phyloP scores from a whole-genome alignment of 2,797 vertebrate species.

The Botia kubotai region DNA sequence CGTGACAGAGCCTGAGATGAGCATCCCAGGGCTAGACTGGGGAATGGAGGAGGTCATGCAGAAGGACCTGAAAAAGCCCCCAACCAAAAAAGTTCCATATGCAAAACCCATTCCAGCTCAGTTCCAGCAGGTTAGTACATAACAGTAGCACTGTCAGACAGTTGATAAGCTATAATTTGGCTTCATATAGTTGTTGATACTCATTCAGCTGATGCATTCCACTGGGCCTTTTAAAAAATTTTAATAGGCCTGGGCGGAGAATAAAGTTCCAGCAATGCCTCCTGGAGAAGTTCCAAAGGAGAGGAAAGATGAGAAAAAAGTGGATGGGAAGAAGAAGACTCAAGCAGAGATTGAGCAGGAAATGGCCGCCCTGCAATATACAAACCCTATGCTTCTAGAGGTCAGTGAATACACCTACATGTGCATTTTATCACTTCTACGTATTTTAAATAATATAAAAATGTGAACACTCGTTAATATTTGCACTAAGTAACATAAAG shows the following conservation, averaged over 20 bases:
- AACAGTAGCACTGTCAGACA: background rate
- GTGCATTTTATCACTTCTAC: background rate
- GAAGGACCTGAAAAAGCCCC: conserved; percentile 95
- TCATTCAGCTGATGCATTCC: background rate
- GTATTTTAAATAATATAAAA: background rate
- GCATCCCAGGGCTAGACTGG: conserved; percentile 97
- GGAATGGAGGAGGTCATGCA: conserved; percentile 98
- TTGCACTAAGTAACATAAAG: background rate
- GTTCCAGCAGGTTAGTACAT: conserved; percentile 88
- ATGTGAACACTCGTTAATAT: background rate
- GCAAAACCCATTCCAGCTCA: conserved; percentile 98
- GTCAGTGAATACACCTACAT: conserved; percentile 66
- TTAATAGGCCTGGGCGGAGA: conserved; percentile 94
- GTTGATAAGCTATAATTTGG: background rate
- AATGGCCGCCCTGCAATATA: conserved; percentile 94
- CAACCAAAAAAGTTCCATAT: conserved; percentile 98
- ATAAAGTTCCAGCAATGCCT: conserved; percentile 92
- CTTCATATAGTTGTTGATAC: background rate
- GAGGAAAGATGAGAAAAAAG: conserved; percentile 90
- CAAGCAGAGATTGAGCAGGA: conserved; percentile 96
- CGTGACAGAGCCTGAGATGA: conserved; percentile 91
- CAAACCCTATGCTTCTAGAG: conserved; percentile 92
- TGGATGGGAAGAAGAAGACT: conserved; percentile 90
- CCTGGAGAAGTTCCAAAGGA: conserved; percentile 87
- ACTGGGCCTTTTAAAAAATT: background rate